Base-by-base conservation (phyloP, 1,140 invertebrate genomes). In the Trachymyrmex septentrionalis region DNA sequence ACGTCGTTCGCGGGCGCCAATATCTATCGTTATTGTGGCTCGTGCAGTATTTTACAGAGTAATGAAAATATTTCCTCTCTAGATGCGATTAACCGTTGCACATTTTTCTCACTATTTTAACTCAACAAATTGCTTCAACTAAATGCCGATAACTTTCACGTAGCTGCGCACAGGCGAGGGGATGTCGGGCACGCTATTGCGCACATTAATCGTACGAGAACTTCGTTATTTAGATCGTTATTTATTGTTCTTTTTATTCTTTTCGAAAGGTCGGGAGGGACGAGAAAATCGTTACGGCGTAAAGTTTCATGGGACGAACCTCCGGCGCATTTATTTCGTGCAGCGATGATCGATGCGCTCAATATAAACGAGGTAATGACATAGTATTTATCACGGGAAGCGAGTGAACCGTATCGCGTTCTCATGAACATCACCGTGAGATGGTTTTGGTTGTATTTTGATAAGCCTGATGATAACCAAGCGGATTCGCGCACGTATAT, bases 191-290 rank as follows among this genome's bases (percentile, higher is more conserved):
- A 27, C 30, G 57, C 82, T 27, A 50, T 76, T 59, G 72, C 71
- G 27, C 72, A 48, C 73, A 76, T 77, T 75, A 85, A 85, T 85
- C 82, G 64, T 59, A n/a, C 67, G 44, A 34, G 59, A 48, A 76
- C 82, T 77, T 85, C 38, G 82, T 77, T 85, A 85, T 85, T 77
- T 85, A 75, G 72, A 76, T 76, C 59, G 71, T 85, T 85, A 85
- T 85, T 85, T 85, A 85, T 77, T 78, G 44, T 76, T 53, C 73
- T 38, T 77, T 85, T 78, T 77, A 53, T 61, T 77, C 59, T 77
- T 64, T 77, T 66, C 30, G 19, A 27, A 10, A 19, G 78, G 14
- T 38, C 30, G 21, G 1, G 55, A 48, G 27, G 53, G 34, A 21
- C 59, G 71, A 82, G 38, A 82, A 82, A 82, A 82, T 82, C 38